A percentile compares a stretch with the other conserved stretches of the same genome.
Conservation (phyloP, 2,888 invertebrate species). For the Hyalella azteca region DNA sequence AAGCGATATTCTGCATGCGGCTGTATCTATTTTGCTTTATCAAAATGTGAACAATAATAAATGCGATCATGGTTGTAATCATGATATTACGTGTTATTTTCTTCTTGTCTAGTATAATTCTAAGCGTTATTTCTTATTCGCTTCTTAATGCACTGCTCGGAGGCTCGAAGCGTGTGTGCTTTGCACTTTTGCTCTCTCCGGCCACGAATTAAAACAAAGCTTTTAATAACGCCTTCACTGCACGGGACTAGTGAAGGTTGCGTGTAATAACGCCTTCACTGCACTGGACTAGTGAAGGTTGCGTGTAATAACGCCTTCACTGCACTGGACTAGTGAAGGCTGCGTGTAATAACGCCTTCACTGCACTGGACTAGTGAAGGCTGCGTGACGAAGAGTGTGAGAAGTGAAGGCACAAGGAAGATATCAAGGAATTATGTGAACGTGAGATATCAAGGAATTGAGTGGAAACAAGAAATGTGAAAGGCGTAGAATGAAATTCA, state of each 20-base stretch:
- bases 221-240: background rate
- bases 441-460: background rate
- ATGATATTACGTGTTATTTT: no score
- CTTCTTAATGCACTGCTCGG: background rate
- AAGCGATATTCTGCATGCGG: no score
- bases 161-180: background rate
- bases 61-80: no score
- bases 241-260: no score
- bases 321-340: conserved; percentile 9
- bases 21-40: no score
- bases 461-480: background rate
- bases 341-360: no score
- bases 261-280: no score
- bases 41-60: no score
- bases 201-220: background rate
- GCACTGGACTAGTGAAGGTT: no score
- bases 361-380: conserved; percentile 9
- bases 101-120: no score
- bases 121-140: no score
- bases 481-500: background rate
- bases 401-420: background rate
- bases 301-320: no score
- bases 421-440: background rate
- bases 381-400: conserved; percentile 3
- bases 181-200: background rate